Evolutionary conservation across 2,113 vertebrate genomes (phyloP).

Genomic region (Ellobius talpinus): DNA sequence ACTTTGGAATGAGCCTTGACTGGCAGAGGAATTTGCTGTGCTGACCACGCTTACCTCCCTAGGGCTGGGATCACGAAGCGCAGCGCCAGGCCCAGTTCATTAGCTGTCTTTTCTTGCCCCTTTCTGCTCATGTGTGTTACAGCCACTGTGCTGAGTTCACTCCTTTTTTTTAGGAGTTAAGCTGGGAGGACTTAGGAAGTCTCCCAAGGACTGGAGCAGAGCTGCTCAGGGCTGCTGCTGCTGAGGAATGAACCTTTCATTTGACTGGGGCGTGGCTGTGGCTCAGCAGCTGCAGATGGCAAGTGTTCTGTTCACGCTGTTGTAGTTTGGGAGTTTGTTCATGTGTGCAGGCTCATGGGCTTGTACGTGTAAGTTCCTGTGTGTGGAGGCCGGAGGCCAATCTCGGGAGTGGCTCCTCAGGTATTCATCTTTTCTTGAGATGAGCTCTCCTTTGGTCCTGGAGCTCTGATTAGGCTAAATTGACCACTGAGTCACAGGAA

Average conservation of each 20-base stretch:
- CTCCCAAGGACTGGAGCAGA: background rate
- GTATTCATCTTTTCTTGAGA: background rate
- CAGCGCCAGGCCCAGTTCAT: too few relatives aligned
- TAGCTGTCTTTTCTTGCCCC: background rate
- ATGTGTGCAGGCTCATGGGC: background rate
- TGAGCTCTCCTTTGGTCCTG: background rate
- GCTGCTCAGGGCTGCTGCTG: background rate
- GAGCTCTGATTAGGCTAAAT: background rate
- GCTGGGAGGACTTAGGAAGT: slow-evolving; percentile 20
- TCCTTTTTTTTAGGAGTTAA: slow-evolving; percentile 58
- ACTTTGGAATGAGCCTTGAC: background rate
- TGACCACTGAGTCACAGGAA: background rate
- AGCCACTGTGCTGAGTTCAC: background rate
- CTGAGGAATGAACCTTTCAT: background rate
- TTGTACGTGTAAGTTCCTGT: background rate
- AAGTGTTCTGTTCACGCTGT: background rate
- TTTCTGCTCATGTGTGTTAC: background rate
- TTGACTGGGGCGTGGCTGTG: slow-evolving; percentile 7
- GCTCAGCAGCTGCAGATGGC: slow-evolving; percentile 52
- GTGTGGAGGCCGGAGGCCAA: background rate
- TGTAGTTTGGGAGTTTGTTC: background rate
- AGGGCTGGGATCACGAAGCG: too few relatives aligned
- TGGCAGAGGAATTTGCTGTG: too few relatives aligned
- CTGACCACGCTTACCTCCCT: too few relatives aligned
- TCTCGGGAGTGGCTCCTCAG: background rate